These are phyloP conservation scores for Oryzias woworae DNA, from an alignment of 2,113 vertebrate species.

Conservation along the genomic window DNA sequence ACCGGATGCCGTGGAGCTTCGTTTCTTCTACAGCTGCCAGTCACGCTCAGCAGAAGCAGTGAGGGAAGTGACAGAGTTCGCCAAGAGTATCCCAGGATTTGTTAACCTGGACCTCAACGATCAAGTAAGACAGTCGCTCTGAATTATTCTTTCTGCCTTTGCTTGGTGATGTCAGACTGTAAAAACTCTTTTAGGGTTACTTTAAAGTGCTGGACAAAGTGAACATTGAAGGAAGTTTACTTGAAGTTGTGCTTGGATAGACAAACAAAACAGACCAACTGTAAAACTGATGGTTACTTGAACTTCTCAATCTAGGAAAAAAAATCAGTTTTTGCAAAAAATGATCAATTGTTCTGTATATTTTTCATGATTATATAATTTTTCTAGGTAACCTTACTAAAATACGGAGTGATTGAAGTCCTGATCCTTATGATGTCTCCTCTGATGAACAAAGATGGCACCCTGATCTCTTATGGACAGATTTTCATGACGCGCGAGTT, in stretches of 20 bases:
- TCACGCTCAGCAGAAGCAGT: constrained; percentile 93
- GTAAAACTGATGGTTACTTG: too few species aligned
- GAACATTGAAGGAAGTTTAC: too few species aligned
- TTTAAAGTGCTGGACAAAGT: too few species aligned
- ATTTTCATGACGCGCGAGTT: constrained; percentile 99
- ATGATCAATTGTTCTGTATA: not conserved
- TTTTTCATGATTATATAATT: not conserved
- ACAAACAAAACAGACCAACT: too few species aligned
- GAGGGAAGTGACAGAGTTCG: constrained; percentile 96
- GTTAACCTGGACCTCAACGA: constrained; percentile 93
- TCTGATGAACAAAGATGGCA: constrained; percentile 98
- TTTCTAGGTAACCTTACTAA: constrained; percentile 88
- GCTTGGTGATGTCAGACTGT: too few species aligned
- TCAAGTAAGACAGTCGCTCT: constrained; percentile 71
- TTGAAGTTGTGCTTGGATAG: too few species aligned
- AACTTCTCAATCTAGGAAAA: too few species aligned
- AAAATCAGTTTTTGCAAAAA: too few species aligned
- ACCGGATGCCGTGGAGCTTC: constrained; percentile 88
- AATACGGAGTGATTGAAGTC: constrained; percentile 96
- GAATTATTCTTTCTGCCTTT: not conserved
- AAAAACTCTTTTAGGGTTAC: too few species aligned
- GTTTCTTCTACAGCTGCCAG: constrained; percentile 95
- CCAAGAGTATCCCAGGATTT: constrained; percentile 97
- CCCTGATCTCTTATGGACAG: constrained; percentile 93
- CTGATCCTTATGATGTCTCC: constrained; percentile 95